These are phyloP conservation scores for Gymnosoma rotundatum DNA, from an alignment of 2,888 invertebrate species.

Conservation along the genomic window DNA sequence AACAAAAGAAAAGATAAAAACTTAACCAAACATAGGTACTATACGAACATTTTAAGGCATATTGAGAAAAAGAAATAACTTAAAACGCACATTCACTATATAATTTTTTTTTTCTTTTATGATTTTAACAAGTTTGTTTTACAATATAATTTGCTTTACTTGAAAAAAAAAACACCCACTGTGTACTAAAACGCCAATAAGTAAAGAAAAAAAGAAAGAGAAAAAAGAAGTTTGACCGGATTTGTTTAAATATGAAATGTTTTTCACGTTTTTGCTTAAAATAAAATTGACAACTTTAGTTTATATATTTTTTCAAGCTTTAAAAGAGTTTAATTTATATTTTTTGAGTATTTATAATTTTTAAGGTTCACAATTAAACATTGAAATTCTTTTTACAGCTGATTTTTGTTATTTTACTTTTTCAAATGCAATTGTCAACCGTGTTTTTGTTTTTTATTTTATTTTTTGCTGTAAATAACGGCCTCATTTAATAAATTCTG, in stretches of 20 bases:
- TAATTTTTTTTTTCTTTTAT: constrained; percentile 11
- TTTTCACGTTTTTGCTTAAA: constrained; percentile 16
- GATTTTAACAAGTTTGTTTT: constrained; percentile 13
- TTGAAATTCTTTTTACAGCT: constrained; percentile 54
- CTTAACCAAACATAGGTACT: not conserved
- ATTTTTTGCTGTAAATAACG: constrained; percentile 44
- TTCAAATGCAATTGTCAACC: constrained; percentile 45
- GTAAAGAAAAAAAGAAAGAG: not conserved
- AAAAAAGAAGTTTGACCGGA: constrained; percentile 53
- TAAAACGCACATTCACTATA: not conserved
- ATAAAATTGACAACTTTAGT: not conserved
- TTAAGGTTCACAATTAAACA: constrained; percentile 1
- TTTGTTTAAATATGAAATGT: constrained; percentile 12
- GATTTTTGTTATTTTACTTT: constrained; percentile 67
- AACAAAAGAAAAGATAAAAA: constrained; percentile 5
- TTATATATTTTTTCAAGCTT: not conserved
- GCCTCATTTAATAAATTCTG: constrained; percentile 50
- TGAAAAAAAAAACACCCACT: constrained; percentile 4
- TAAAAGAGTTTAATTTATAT: not conserved
- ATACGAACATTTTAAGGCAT: constrained; percentile 1
- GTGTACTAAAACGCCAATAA: not conserved
- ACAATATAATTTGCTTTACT: constrained; percentile 1
- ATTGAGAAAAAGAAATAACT: not conserved
- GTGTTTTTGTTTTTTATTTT: constrained; percentile 6
- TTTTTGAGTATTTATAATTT: constrained; percentile 6